Evolutionary conservation across 2,797 vertebrate species (phyloP), one percentile per base, ranked within the genome.

Genomic region (Gymnoscopelus braueri): DNA sequence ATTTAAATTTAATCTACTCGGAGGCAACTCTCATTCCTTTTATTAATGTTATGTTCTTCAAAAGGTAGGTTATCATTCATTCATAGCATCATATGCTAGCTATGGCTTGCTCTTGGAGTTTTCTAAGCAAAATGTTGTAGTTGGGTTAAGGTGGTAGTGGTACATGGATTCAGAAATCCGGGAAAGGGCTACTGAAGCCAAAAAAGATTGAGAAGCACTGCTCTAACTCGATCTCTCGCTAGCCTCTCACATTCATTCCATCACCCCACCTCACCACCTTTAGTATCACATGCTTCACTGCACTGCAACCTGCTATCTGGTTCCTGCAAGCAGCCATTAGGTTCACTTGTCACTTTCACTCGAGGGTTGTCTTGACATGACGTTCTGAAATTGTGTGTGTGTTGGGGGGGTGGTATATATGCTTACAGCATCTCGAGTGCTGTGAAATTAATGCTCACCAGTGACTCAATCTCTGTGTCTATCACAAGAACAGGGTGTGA

Each of bases 341-440:
- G 39, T 51, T 74, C 65, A 55, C 63, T 35, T 76, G 74, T 74
- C 74, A 71, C 64, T 19, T 80, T 72, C 53, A 67, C 51, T 76
- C 5, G 64, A 50, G 63, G 59, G 51, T 67, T 71, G 32, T 66
- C 54, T 57, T 66, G 61, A 78, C 53, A 51, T 63, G 60, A 59
- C 32, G 32, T 67, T 52, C 74, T 24, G 47, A 55, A 67, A 67
- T 72, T 65, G 24, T 47, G 77, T 69, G 24, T 64, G 50, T 15
- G 61, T 19, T 71, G 63, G 60, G 13, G 26, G 35, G 56, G 52
- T 59, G 60, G 60, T 0, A 7, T n/a, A 56, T 56, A 8, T 7
- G 39, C 51, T 63, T 53, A 65, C 65, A 58, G 19, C 35, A 2
- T 58, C 26, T 26, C 29, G 48, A 59, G 63, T 51, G 12, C 11